phyloP scores from a whole-genome alignment of 1,140 invertebrate genomes.

The Calycopis cecrops region DNA sequence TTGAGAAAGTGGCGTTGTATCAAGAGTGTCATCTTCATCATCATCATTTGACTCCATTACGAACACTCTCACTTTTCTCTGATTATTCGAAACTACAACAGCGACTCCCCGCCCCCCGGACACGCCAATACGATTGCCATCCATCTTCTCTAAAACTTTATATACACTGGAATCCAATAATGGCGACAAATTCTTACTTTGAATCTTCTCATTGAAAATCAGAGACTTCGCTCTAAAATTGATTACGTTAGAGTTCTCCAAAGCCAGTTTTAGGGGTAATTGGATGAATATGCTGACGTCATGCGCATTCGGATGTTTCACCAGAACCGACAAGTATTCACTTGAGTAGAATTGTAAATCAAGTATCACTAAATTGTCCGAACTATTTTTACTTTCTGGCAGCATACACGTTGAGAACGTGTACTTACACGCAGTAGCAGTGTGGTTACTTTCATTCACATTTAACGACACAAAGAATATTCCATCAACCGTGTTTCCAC shows the following conservation, averaged over 20 bases:
- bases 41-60: conserved; percentile 96
- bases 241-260: conserved; percentile 66
- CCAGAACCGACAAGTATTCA: conserved; percentile 84
- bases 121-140: conserved; percentile 84
- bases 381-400: conserved; percentile 39
- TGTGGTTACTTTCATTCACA: conserved; percentile 47
- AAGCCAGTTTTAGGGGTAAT: conserved; percentile 74
- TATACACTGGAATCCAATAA: conserved; percentile 68
- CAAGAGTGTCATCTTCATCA: conserved; percentile 82
- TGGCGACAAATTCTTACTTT: conserved; percentile 69
- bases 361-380: conserved; percentile 66
- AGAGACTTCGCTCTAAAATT: conserved; percentile 67
- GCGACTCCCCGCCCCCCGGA: conserved; percentile 92
- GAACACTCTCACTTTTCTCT: conserved; percentile 88
- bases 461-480: conserved; percentile 66
- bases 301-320: conserved; percentile 76
- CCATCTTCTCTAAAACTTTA: conserved; percentile 84
- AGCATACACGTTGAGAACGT: conserved; percentile 52
- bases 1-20: conserved; percentile 61
- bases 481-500: conserved; percentile 35
- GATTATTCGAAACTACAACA: conserved; percentile 87
- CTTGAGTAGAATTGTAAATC: conserved; percentile 90
- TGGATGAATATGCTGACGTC: conserved; percentile 80
- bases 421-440: conserved; percentile 45
- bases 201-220: conserved; percentile 70